Base-by-base conservation (phyloP, 2,797 vertebrate species). In the Myiothlypis chrysogaster region DNA sequence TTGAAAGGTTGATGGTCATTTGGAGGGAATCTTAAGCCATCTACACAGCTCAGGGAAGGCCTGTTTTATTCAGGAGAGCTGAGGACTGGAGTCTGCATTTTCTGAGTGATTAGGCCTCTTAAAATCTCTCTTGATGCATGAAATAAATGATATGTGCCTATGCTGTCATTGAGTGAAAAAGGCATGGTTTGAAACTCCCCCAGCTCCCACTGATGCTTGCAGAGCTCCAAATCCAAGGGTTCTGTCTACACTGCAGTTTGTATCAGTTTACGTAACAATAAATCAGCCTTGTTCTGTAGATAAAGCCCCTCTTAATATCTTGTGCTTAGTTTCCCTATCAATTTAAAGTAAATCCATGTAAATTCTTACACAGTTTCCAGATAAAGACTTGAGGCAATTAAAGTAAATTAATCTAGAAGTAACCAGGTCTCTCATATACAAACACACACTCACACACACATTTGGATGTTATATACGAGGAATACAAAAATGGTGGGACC, bases 1-100 rank as follows among this genome's bases (percentile, higher is more conserved):
- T 64, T 92, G 78, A 92, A 92, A 93, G 60, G n/a, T 69, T 87
- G 61, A 75, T 81, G 84, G 61, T 73, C 84, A 50, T 90, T 5
- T 73, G 60, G 78, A 89, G 49, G 60, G 18, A 72, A 80, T 39
- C 73, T 83, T 56, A 64, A 90, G 60, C 57, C 52, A 21, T 59
- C 55, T 39, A 21, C 32, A 37, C 57, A 52, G 78, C 70, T 86
- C 55, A 32, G 65, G 20, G 50, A 65, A 80, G 57, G 76, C 46
- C 71, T 39, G 27, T 81, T 88, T 88, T 65, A 68, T 80, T 83
- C 68, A 43, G 69, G 23, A 61, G 59, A 65, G 63, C 59, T 85
- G 80, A 81, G 85, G 20, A 50, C 13, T 60, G 32, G 53, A 22
- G 10, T 37, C n/a, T 78, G 61, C 3, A 0, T 93, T 88, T 88